phyloP scores from a whole-genome alignment of 1,140 invertebrate species.

The Ptiloglossa arizonensis region DNA sequence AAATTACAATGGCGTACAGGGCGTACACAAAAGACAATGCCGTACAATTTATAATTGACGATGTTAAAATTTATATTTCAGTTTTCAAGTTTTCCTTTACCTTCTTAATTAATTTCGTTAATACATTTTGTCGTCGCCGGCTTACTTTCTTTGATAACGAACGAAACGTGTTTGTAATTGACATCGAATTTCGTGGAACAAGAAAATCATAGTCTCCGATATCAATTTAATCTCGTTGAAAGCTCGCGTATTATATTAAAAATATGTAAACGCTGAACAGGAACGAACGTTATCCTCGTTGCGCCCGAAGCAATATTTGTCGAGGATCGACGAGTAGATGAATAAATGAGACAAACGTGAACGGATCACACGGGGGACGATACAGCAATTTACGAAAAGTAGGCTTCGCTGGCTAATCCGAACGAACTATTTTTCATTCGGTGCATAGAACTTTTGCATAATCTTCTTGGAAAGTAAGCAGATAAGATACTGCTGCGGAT shows the following conservation, averaged over 20 bases:
- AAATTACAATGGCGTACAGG: too few relatives aligned
- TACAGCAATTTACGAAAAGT: neutral
- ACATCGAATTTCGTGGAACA: too few relatives aligned
- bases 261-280: neutral
- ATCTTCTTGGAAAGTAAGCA: constrained; percentile 38
- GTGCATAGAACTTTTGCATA: constrained; percentile 49
- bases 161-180: too few relatives aligned
- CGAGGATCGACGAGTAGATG: neutral
- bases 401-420: constrained; percentile 2
- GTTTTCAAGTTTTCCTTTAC: too few relatives aligned
- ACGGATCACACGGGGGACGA: neutral
- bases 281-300: neutral
- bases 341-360: constrained; percentile 16
- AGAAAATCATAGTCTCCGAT: too few relatives aligned
- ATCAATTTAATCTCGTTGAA: neutral
- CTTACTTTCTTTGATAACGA: too few relatives aligned
- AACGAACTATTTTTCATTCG: constrained; percentile 1
- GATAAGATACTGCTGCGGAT: constrained; percentile 34
- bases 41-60: too few relatives aligned
- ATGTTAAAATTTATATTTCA: too few relatives aligned
- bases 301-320: neutral
- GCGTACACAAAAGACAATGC: too few relatives aligned
- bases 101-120: too few relatives aligned
- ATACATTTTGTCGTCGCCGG: too few relatives aligned
- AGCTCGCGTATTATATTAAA: too few relatives aligned